Percentiles rank a stretch among this genome's conserved stretches.
Conservation (phyloP, 1,140 invertebrate species). For the Adoxophyes honmai region DNA sequence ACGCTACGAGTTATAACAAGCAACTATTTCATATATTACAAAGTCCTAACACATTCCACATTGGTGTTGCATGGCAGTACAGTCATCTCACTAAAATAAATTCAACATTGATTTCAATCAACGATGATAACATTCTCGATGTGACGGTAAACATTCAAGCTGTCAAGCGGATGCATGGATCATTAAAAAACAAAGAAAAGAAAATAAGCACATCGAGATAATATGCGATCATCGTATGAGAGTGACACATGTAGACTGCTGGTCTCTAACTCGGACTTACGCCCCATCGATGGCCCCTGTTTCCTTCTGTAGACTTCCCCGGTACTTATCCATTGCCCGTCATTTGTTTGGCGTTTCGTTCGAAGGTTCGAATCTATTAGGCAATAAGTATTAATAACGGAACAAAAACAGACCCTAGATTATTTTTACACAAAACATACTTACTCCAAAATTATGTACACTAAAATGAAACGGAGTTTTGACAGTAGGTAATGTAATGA, state of each 20-base stretch:
- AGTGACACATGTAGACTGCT: slow-evolving; percentile 30
- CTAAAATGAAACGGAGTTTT: neutral
- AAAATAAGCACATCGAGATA: slow-evolving; percentile 65
- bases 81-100: slow-evolving; percentile 29
- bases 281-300: slow-evolving; percentile 63
- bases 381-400: slow-evolving; percentile 29
- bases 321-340: slow-evolving; percentile 64
- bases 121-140: slow-evolving; percentile 69
- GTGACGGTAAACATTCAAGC: slow-evolving; percentile 59
- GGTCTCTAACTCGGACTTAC: slow-evolving; percentile 70
- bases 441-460: neutral
- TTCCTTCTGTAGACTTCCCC: slow-evolving; percentile 75
- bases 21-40: slow-evolving; percentile 49
- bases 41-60: slow-evolving; percentile 47
- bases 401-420: neutral
- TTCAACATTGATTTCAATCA: slow-evolving; percentile 25
- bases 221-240: slow-evolving; percentile 54
- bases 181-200: slow-evolving; percentile 39
- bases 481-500: neutral
- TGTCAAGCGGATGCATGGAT: slow-evolving; percentile 58
- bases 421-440: neutral
- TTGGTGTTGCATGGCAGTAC: slow-evolving; percentile 34
- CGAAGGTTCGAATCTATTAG: slow-evolving; percentile 58
- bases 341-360: slow-evolving; percentile 62
- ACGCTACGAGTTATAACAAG: slow-evolving; percentile 24